Percentiles rank a stretch among this genome's conserved stretches.
Evolutionary conservation across 2,113 vertebrate species (phyloP).

Genomic region (Geococcyx californianus): DNA sequence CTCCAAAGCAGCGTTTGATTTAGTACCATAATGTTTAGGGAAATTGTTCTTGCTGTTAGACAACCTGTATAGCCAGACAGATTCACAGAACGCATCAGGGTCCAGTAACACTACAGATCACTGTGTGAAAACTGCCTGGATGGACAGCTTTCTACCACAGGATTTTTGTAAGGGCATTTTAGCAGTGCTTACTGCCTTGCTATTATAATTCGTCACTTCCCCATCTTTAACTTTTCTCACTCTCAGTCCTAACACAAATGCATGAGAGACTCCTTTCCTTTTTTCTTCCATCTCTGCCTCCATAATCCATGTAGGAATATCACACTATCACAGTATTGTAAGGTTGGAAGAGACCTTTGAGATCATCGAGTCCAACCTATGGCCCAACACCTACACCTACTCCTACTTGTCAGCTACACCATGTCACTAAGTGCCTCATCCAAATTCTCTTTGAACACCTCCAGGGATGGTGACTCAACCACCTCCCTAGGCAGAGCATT

Average conservation of each 20-base stretch:
- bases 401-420: too few species aligned
- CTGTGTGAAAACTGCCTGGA: not conserved
- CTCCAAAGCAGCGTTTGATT: not conserved
- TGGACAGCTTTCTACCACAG: not conserved
- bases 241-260: not conserved
- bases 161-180: not conserved
- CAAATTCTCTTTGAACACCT: too few species aligned
- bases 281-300: not conserved
- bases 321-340: too few species aligned
- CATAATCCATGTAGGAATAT: not conserved
- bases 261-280: not conserved
- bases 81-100: not conserved
- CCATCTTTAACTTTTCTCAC: not conserved
- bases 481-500: too few species aligned
- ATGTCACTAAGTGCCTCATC: too few species aligned
- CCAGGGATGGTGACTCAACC: too few species aligned
- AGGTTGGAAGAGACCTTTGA: too few species aligned
- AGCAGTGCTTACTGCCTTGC: not conserved
- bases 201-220: not conserved
- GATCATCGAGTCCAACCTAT: too few species aligned
- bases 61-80: not conserved
- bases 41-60: not conserved
- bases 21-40: not conserved
- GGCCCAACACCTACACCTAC: too few species aligned
- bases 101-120: not conserved